A percentile compares a stretch with the other conserved stretches of the same genome.
phyloP scores from a whole-genome alignment of 1,140 invertebrate species.

The Whitmania pigra region DNA sequence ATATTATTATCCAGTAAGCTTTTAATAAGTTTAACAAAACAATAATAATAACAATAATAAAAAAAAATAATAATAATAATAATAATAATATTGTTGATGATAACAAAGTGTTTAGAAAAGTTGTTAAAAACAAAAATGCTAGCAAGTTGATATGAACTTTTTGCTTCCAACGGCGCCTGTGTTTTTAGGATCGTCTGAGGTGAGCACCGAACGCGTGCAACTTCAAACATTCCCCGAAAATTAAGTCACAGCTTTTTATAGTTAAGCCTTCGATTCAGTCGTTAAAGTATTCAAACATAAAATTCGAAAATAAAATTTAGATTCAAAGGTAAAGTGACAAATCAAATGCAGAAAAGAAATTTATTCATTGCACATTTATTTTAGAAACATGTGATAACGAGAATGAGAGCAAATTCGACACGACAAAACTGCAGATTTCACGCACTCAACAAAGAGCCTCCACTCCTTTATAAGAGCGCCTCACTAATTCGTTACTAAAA shows the following conservation, averaged over 20 bases:
- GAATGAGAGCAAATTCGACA: no score
- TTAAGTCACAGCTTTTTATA: no score
- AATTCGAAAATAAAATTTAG: no score
- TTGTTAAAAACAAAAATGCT: background rate
- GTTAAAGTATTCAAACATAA: no score
- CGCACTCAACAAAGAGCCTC: no score
- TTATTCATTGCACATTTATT: no score
- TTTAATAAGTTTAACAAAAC: background rate
- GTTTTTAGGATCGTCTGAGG: background rate
- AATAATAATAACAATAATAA: conserved; percentile 12
- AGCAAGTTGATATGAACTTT: background rate
- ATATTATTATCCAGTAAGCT: background rate
- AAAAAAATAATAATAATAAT: conserved; percentile 7
- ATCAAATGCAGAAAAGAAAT: no score
- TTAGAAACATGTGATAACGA: no score
- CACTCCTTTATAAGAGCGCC: background rate
- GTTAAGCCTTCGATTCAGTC: no score
- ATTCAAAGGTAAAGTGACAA: no score
- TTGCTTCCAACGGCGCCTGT: background rate
- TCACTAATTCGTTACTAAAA: background rate
- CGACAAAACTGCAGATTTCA: no score
- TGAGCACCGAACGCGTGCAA: background rate
- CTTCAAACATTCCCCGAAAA: background rate
- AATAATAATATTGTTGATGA: background rate
- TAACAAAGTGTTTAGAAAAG: background rate